Evolutionary conservation across 30 jellyfish, hydroid and myxozoan species (phyloP).

Genomic region (Aurelia sp.): DNA sequence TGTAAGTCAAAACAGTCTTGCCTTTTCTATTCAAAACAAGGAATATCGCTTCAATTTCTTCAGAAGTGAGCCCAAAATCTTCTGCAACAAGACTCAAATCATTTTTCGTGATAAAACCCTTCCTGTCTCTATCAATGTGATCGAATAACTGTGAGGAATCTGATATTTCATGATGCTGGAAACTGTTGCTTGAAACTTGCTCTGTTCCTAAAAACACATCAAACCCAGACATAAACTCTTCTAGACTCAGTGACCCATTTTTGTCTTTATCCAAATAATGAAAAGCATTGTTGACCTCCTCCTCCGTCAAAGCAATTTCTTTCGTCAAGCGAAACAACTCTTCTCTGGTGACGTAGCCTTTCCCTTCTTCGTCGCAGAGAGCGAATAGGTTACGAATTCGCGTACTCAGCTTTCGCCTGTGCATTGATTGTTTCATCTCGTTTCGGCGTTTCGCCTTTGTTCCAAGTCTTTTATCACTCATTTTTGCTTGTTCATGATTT

Average conservation of each 20-base stretch:
- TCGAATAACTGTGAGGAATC: constrained; percentile 78
- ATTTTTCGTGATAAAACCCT: constrained; percentile 77
- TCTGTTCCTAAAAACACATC: constrained; percentile 82
- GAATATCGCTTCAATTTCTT: constrained; percentile 62
- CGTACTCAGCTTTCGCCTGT: constrained; percentile 27
- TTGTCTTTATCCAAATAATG: constrained; percentile 79
- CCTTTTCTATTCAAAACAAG: constrained; percentile 42
- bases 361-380: constrained; percentile 76
- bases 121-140: constrained; percentile 69
- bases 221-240: constrained; percentile 85
- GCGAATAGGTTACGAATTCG: constrained; percentile 58
- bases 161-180: constrained; percentile 49
- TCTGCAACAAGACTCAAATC: constrained; percentile 61
- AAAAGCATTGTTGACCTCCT: constrained; percentile 85
- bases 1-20: constrained; percentile 42
- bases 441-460: constrained; percentile 22
- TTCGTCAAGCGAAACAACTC: constrained; percentile 65
- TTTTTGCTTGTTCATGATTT: not conserved
- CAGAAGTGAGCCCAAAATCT: constrained; percentile 44
- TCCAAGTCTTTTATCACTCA: constrained; percentile 31
- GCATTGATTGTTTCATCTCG: constrained; percentile 39
- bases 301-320: constrained; percentile 79
- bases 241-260: constrained; percentile 77
- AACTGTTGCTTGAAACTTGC: constrained; percentile 63
- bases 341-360: constrained; percentile 80